A percentile compares a stretch with the other conserved stretches of the same genome.
Evolutionary conservation across 2,888 invertebrate genomes (phyloP).

Genomic region (Dugesia japonica): DNA sequence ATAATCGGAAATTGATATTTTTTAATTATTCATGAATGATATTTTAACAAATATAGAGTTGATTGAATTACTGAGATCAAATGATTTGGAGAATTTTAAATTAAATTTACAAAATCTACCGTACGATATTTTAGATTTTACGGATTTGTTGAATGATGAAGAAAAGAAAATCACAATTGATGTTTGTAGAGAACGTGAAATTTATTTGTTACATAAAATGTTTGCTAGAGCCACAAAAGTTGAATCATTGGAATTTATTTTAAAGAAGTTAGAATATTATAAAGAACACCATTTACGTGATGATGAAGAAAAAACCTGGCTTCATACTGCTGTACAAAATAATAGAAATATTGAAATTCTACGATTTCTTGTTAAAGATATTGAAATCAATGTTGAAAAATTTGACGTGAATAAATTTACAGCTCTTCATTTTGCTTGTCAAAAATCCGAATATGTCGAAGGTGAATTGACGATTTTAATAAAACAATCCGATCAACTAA

Average conservation of each 20-base stretch:
- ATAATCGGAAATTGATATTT: no score
- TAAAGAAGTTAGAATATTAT: neutral
- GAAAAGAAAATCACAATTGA: neutral
- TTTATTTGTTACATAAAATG: constrained; percentile 5
- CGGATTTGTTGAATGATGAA: neutral
- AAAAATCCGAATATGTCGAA: neutral
- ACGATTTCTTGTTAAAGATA: neutral
- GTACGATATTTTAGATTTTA: neutral
- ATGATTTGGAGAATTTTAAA: neutral
- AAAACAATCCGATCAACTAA: neutral
- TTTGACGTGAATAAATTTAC: neutral
- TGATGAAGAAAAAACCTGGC: neutral
- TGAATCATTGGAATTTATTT: neutral
- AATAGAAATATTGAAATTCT: neutral
- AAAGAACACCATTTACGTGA: neutral
- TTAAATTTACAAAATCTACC: neutral
- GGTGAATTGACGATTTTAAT: neutral
- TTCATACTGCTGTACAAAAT: constrained; percentile 5
- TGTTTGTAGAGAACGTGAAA: neutral
- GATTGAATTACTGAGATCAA: neutral
- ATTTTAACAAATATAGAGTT: neutral
- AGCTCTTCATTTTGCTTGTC: neutral
- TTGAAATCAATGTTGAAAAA: neutral
- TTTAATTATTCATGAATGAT: neutral
- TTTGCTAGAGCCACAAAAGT: neutral